Evolutionary conservation across 1,140 invertebrate genomes (phyloP), one percentile per base, ranked within the genome.

Genomic region (Drosophila ironensis): DNA sequence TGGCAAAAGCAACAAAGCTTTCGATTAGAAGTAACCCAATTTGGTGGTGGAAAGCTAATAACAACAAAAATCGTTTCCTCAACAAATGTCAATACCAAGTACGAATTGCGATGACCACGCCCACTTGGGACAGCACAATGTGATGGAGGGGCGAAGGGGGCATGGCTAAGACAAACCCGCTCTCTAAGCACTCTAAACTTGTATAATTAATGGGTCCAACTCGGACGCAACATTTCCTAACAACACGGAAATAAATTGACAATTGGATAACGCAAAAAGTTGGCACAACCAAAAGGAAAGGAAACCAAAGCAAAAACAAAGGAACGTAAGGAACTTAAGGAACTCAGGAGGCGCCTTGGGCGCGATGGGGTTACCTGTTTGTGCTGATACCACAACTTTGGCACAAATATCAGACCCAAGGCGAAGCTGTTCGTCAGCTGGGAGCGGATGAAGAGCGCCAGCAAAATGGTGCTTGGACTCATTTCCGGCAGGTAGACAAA

Each of bases 391-490:
- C 94, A 95, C 27, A 96, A 91, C 84, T 96, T 95, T 40, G 96
- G 96, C 50, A 94, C 92, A 87, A 96, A 94, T 67, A 96, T 93
- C 84, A 96, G 92, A 40, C 95, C 90, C 28, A 96, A 90, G 20
- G 94, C 94, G 44, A 95, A 90, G 24, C 95, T 95, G 42, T 95
- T 93, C 8, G 96, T 96, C 33, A 96, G 90, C 71, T 97, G 95
- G 38, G 94, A 95, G 16, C 95, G 92, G 33, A 94, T 63, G 78
- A 95, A 95, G 48, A 94, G 93, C 48, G 94, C 92, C 52, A 95
- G 88, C 75, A 95, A 92, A 20, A 94, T 92, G 75, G 92, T 90
- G 75, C 95, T 93, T 14, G 94, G 94, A 90, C 94, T 93, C 52
- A 96, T 90, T 48, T 90, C 87, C 70, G 91, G 91, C 89, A 94